These are phyloP conservation scores for Avahi laniger DNA, from an alignment of 2,797 vertebrate genomes.

Conservation along the genomic window DNA sequence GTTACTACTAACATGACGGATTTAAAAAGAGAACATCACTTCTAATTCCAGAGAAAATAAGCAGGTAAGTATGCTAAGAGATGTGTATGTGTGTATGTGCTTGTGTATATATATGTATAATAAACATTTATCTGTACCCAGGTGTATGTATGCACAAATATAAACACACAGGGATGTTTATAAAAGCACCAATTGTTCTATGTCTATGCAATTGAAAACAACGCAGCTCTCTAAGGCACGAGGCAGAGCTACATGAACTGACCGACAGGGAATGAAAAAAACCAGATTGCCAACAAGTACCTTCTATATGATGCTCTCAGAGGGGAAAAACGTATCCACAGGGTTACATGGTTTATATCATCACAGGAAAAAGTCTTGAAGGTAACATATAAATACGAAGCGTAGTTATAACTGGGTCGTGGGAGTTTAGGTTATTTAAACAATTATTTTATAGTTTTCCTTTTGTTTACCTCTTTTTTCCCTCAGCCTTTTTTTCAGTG, in stretches of 20 bases:
- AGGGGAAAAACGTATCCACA: background rate
- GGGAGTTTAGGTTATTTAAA: background rate
- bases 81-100: background rate
- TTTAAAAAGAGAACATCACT: background rate
- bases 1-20: background rate
- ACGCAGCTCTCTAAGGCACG: background rate
- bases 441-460: background rate
- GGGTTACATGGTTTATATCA: background rate
- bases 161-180: conserved; percentile 41
- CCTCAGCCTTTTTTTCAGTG: background rate
- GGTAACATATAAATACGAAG: background rate
- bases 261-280: background rate
- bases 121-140: background rate
- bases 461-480: background rate
- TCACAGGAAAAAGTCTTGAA: background rate
- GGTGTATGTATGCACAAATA: background rate
- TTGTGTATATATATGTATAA: background rate
- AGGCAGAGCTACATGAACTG: background rate
- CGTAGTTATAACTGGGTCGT: background rate
- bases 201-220: background rate
- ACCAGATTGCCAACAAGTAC: background rate
- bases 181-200: background rate
- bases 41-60: background rate
- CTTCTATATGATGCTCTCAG: background rate
- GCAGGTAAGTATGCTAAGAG: background rate